phyloP scores from a whole-genome alignment of 2,113 vertebrate species.

The Oplegnathus fasciatus region DNA sequence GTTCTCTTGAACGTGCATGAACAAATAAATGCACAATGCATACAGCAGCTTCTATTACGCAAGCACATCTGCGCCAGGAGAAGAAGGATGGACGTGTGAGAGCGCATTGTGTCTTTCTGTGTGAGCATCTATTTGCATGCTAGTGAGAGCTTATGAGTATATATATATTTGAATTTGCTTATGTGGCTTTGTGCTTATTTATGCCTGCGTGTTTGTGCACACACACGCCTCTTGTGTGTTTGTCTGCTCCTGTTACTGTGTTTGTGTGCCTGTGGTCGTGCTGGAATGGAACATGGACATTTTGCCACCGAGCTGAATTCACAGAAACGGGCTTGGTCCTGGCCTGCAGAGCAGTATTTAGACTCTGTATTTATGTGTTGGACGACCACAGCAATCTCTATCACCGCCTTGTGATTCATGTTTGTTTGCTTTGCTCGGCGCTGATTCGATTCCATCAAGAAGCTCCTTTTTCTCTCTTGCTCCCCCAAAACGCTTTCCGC shows the following conservation, averaged over 20 bases:
- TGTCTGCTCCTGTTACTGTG: constrained; percentile 77
- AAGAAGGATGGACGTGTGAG: constrained; percentile 33
- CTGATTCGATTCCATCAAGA: constrained; percentile 75
- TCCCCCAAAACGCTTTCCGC: constrained; percentile 42
- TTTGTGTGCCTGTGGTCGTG: constrained; percentile 79
- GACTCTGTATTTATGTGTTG: constrained; percentile 79
- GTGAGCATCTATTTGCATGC: constrained; percentile 61
- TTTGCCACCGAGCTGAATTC: constrained; percentile 80
- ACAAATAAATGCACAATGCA: constrained; percentile 55
- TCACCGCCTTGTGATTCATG: constrained; percentile 80
- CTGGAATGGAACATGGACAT: constrained; percentile 81
- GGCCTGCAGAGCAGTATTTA: constrained; percentile 79
- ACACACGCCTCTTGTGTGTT: constrained; percentile 66
- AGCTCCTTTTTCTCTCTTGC: constrained; percentile 34
- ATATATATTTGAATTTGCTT: constrained; percentile 74
- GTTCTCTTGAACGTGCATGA: constrained; percentile 47
- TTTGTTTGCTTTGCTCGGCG: constrained; percentile 79
- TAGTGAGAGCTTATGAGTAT: constrained; percentile 48
- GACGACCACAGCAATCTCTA: constrained; percentile 79
- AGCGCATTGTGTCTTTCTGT: constrained; percentile 30
- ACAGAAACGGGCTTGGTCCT: constrained; percentile 77
- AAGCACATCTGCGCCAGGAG: constrained; percentile 33
- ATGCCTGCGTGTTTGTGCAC: constrained; percentile 67
- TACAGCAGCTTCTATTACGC: constrained; percentile 41
- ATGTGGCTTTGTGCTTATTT: constrained; percentile 79